A percentile compares a stretch with the other conserved stretches of the same genome.
Conservation (phyloP, 2,113 vertebrate genomes). For the Scatophagus argus region DNA sequence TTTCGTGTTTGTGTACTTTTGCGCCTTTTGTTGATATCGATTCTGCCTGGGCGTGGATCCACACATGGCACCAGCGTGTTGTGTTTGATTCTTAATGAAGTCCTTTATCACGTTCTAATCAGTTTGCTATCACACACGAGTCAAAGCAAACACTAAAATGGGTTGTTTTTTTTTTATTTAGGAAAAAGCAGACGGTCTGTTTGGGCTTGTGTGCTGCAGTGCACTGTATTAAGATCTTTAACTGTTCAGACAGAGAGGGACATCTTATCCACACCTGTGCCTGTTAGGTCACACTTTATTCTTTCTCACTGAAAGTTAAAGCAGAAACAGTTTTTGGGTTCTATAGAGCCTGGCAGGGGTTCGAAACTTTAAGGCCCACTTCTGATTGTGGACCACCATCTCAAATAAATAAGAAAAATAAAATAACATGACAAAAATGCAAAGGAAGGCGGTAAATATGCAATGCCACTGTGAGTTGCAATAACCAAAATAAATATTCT, state of each 20-base stretch:
- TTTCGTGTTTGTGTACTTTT: slow-evolving; percentile 49
- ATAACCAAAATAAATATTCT: no score
- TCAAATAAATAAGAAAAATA: no score
- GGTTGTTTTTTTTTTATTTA: neutral
- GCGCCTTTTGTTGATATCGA: slow-evolving; percentile 70
- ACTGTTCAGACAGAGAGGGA: neutral
- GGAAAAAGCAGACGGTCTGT: slow-evolving; percentile 1
- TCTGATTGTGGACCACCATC: no score
- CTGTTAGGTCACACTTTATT: neutral
- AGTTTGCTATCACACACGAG: slow-evolving; percentile 42
- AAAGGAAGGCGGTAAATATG: no score
- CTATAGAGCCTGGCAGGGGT: no score
- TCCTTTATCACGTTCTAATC: slow-evolving; percentile 42
- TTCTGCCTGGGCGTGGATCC: slow-evolving; percentile 33
- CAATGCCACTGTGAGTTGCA: no score
- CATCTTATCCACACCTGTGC: neutral
- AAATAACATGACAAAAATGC: no score
- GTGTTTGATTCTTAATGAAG: slow-evolving; percentile 48
- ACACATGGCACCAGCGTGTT: slow-evolving; percentile 23
- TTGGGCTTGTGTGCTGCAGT: slow-evolving; percentile 6
- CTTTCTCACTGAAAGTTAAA: neutral
- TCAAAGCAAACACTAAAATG: slow-evolving; percentile 26
- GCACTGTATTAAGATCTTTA: neutral
- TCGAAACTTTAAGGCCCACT: no score
- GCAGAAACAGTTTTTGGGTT: neutral